Evolutionary conservation across 2,113 vertebrate species (phyloP).

Genomic region (Anser brachyrhynchus): DNA sequence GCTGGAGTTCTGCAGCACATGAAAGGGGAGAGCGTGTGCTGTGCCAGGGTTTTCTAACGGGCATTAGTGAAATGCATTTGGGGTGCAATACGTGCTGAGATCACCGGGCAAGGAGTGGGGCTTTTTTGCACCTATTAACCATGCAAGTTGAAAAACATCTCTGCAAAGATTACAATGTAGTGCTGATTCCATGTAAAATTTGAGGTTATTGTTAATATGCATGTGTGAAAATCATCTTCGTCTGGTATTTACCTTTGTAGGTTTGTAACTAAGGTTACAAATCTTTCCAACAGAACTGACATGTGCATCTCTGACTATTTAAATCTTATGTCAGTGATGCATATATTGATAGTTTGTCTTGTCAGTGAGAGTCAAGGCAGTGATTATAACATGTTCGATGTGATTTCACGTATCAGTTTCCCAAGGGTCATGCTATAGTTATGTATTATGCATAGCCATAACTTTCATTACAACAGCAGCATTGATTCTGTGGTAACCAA

Average conservation of each 20-base stretch:
- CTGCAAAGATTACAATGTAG: neutral
- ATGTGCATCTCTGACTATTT: neutral
- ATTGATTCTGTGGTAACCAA: neutral
- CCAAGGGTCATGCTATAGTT: neutral
- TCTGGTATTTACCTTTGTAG: neutral
- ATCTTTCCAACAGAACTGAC: neutral
- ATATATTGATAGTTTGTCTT: neutral
- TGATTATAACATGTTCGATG: neutral
- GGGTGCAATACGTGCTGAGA: neutral
- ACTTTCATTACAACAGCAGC: neutral
- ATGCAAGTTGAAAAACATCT: neutral
- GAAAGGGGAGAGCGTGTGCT: neutral
- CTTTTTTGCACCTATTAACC: neutral
- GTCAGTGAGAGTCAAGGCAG: neutral
- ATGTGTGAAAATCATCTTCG: neutral
- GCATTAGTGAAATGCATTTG: neutral
- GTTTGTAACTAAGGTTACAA: neutral
- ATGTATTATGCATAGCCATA: neutral
- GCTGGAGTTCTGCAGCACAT: neutral
- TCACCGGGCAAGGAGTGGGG: neutral
- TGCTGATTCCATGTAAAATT: neutral
- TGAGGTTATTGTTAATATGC: neutral
- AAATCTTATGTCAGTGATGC: neutral
- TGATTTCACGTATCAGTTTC: neutral
- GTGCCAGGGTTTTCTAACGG: neutral